Percentiles rank a stretch among this genome's conserved stretches.
Conservation (phyloP, 1,140 invertebrate species). For the Euglossa dilemma region DNA sequence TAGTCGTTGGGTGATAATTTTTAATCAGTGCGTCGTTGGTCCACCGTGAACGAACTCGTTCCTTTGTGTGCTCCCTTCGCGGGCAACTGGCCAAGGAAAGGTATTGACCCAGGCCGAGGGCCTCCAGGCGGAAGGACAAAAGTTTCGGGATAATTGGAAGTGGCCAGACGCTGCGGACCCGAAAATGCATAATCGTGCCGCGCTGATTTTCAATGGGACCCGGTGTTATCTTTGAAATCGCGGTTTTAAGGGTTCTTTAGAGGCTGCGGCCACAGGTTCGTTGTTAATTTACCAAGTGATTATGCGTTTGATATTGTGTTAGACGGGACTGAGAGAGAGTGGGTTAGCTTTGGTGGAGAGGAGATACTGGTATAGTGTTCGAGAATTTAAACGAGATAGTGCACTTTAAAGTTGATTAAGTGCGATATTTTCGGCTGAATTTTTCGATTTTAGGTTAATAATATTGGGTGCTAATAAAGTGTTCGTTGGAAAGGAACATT, state of each 20-base stretch:
- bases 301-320: background rate
- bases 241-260: background rate
- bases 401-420: too few species aligned
- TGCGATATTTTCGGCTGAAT: too few species aligned
- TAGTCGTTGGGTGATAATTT: conserved; percentile 76
- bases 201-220: conserved; percentile 64
- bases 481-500: too few species aligned
- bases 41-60: conserved; percentile 63
- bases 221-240: conserved; percentile 21
- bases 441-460: too few species aligned
- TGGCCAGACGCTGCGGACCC: conserved; percentile 57
- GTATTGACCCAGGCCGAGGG: conserved; percentile 58
- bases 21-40: conserved; percentile 74
- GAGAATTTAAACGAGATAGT: too few species aligned
- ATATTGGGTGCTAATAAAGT: too few species aligned
- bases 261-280: background rate
- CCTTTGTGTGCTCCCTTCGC: conserved; percentile 66
- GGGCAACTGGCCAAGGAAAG: conserved; percentile 50
- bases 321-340: background rate
- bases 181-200: conserved; percentile 60
- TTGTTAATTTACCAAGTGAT: background rate
- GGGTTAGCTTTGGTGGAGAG: too few species aligned
- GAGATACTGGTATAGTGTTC: too few species aligned
- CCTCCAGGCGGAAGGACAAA: conserved; percentile 62
- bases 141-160: conserved; percentile 73